Base-by-base conservation (phyloP, 2,797 vertebrate genomes). In the Anableps anableps region DNA sequence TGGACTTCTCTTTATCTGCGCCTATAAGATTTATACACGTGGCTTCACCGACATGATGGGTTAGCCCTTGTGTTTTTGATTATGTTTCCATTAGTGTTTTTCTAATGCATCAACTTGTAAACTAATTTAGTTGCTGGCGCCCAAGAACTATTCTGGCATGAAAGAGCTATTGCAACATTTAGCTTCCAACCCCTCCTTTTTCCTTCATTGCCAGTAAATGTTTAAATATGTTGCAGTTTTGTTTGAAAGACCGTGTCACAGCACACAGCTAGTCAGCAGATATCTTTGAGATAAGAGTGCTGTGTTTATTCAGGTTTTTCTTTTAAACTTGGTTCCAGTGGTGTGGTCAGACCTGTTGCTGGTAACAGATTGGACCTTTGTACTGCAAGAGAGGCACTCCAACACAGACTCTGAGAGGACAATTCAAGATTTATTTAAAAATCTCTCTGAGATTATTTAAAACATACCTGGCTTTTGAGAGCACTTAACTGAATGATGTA, bases 101-200 rank as follows among this genome's bases (percentile, higher is more conserved):
- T 91, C 87, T 91, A 94, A 94, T 90, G 87, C 92, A 92, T 93
- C 86, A 91, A 93, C 91, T 94, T 95, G 94, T 94, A 93, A 95
- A 95, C 89, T 91, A 92, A 94, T 95, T 95, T 93, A 91, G 92
- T 88, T 82, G 76, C 89, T 94, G 94, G 95, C 94, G 93, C 94
- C 95, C 90, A 84, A 58, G 88, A 94, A 91, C 93, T 93, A 91
- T 89, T 93, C 93, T 94, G 93, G 95, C 94, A 94, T 94, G 91
- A 94, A 93, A 85, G 82, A 79, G 88, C 91, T 86, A 93, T 94
- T 92, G 91, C 89, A 86, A 90, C 85, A 77, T 93, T 95, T 92
- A 86, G 85, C 84, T 79, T 76, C 83, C 74, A 76, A 53, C 82
- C 72, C 75, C 70, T 51, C 36, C 58, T 31, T 81, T 34, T 81